A percentile compares a stretch with the other conserved stretches of the same genome.
These are phyloP conservation scores for Cynopterus brachyotis DNA, from an alignment of 2,113 vertebrate genomes.

Conservation along the genomic window DNA sequence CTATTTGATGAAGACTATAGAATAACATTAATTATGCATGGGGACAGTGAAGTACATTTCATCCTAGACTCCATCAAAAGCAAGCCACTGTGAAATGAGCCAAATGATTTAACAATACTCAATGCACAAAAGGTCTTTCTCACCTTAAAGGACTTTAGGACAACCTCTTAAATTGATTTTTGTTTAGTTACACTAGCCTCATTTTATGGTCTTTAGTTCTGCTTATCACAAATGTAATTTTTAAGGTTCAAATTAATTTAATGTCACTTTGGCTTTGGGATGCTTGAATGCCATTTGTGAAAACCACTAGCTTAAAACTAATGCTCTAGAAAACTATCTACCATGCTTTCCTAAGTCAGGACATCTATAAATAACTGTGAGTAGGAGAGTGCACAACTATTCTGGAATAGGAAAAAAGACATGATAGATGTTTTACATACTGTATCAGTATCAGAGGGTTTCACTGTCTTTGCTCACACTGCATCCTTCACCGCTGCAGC, in stretches of 20 bases:
- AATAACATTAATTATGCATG: constrained; percentile 73
- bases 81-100: constrained; percentile 79
- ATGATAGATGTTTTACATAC: background rate
- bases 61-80: constrained; percentile 67
- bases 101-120: constrained; percentile 75
- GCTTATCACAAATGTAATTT: constrained; percentile 79
- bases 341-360: constrained; percentile 17
- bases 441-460: background rate
- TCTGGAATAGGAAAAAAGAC: background rate
- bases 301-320: constrained; percentile 66
- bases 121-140: constrained; percentile 62
- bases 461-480: background rate
- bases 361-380: background rate
- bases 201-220: constrained; percentile 79
- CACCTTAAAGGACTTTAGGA: constrained; percentile 75
- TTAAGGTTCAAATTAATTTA: constrained; percentile 81
- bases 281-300: constrained; percentile 70
- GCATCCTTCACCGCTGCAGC: background rate
- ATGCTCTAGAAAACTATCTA: constrained; percentile 53
- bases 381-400: background rate
- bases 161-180: constrained; percentile 75
- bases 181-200: constrained; percentile 75
- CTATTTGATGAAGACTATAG: constrained; percentile 69
- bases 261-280: constrained; percentile 74
- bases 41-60: constrained; percentile 65